phyloP scores from a whole-genome alignment of 1,140 invertebrate species.

The Tetramorium simillimum region DNA sequence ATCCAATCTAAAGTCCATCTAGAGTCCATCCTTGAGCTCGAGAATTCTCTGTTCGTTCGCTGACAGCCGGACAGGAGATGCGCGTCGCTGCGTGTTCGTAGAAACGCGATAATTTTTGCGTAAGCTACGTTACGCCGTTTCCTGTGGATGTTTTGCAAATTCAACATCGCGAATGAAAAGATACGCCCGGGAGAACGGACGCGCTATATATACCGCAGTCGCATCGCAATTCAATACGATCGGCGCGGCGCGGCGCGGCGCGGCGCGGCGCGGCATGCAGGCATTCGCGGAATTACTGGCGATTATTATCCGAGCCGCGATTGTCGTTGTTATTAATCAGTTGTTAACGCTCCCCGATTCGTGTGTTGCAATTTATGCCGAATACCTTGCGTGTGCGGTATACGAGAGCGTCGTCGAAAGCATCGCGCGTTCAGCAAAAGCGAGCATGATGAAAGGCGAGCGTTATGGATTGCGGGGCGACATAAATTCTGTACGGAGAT shows the following conservation, averaged over 20 bases:
- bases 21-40: not conserved
- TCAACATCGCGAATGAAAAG: slow-evolving; percentile 40
- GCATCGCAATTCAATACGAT: slow-evolving; percentile 50
- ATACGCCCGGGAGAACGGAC: not conserved
- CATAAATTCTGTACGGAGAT: slow-evolving; percentile 4
- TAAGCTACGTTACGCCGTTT: slow-evolving; percentile 20
- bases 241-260: not conserved
- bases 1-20: not conserved
- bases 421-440: slow-evolving; percentile 8
- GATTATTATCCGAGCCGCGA: slow-evolving; percentile 50
- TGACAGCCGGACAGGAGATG: not conserved
- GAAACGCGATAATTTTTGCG: slow-evolving; percentile 12
- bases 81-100: not conserved
- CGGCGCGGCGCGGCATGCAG: slow-evolving; percentile 33
- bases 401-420: not conserved
- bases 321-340: slow-evolving; percentile 62
- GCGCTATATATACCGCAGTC: not conserved
- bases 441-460: slow-evolving; percentile 12
- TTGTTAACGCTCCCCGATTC: slow-evolving; percentile 44
- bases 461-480: not conserved
- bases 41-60: not conserved
- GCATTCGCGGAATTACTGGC: slow-evolving; percentile 62
- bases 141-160: slow-evolving; percentile 45
- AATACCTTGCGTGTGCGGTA: slow-evolving; percentile 27
- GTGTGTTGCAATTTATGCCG: slow-evolving; percentile 39